phyloP scores from a whole-genome alignment of 2,113 vertebrate genomes.

The Oceanites oceanicus region DNA sequence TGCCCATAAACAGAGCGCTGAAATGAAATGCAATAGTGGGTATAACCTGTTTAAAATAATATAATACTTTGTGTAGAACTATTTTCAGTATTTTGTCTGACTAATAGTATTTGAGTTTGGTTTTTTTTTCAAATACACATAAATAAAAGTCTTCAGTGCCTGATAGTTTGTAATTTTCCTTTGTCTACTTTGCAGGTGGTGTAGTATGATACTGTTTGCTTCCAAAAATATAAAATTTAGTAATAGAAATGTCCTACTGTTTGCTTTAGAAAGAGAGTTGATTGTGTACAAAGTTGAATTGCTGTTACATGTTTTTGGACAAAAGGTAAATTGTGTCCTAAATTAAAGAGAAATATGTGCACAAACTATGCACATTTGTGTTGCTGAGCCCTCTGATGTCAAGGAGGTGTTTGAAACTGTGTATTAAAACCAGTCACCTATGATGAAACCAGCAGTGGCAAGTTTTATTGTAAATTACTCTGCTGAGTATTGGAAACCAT shows the following conservation, averaged over 20 bases:
- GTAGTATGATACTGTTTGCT: neutral
- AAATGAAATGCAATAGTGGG: neutral
- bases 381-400: neutral
- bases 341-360: neutral
- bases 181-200: neutral
- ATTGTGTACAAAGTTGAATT: neutral
- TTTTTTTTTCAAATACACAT: too few relatives aligned
- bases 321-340: neutral
- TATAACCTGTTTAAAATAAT: neutral
- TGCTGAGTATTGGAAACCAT: neutral
- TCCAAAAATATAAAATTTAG: neutral
- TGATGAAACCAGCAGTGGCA: neutral
- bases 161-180: neutral
- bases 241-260: neutral
- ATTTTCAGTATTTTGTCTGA: neutral
- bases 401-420: neutral
- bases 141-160: neutral
- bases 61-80: neutral
- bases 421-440: neutral
- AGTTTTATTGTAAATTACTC: neutral
- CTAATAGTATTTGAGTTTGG: neutral
- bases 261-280: neutral
- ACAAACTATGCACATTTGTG: neutral
- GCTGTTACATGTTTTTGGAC: neutral
- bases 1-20: neutral